A percentile compares a stretch with the other conserved stretches of the same genome.
These are phyloP conservation scores for Anadara kagoshimensis DNA, from an alignment of 1,140 invertebrate species.

Conservation along the genomic window DNA sequence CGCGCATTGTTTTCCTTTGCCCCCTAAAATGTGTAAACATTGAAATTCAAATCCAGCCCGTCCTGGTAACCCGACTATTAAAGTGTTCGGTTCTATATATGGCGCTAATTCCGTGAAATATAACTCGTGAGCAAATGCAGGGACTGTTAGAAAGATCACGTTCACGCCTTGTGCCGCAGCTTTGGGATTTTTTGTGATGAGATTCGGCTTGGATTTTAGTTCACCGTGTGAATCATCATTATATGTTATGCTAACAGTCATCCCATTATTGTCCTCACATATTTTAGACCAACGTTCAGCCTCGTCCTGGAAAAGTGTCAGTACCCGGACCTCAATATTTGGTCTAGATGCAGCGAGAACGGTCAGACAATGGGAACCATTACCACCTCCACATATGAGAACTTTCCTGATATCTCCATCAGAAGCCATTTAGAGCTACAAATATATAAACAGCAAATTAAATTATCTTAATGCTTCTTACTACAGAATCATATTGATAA, in stretches of 20 bases:
- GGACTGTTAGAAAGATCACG: constrained; percentile 50
- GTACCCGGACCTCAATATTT: constrained; percentile 44
- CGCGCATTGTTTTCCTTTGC: constrained; percentile 29
- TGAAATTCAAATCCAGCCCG: constrained; percentile 63
- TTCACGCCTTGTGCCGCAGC: constrained; percentile 34
- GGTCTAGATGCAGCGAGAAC: constrained; percentile 48
- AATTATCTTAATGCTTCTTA: too few species aligned
- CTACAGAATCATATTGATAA: too few species aligned
- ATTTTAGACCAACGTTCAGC: constrained; percentile 51
- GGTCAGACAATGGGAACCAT: constrained; percentile 56
- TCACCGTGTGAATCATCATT: constrained; percentile 7
- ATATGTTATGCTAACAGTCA: constrained; percentile 29
- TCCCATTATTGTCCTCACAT: constrained; percentile 29
- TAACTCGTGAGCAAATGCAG: constrained; percentile 49
- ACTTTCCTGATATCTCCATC: constrained; percentile 2
- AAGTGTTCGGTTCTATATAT: constrained; percentile 37
- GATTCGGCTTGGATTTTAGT: constrained; percentile 27
- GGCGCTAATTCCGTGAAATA: constrained; percentile 51
- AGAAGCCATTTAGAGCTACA: not conserved
- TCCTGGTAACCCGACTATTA: constrained; percentile 55
- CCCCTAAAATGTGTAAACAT: constrained; percentile 43
- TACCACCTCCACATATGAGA: constrained; percentile 58
- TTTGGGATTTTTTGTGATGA: constrained; percentile 45
- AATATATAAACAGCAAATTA: too few species aligned
- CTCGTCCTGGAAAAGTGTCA: constrained; percentile 56